Percentiles rank a stretch among this genome's conserved stretches.
These are phyloP conservation scores for Pardalotus punctatus DNA, from an alignment of 2,113 vertebrate species.

Conservation along the genomic window DNA sequence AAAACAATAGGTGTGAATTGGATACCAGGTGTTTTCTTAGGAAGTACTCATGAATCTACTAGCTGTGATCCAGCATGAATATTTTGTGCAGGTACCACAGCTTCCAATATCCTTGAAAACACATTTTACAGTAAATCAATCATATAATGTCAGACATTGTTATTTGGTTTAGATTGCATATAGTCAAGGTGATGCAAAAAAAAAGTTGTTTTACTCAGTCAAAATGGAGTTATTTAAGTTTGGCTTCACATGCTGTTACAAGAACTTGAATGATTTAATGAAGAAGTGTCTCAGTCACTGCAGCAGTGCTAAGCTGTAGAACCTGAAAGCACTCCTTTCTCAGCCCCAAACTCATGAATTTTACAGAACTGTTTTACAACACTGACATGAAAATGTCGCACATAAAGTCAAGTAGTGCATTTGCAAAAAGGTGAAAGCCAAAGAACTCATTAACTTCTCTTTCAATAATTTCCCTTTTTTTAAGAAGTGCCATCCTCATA, in stretches of 20 bases:
- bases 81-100: background rate
- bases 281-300: background rate
- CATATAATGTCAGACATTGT: background rate
- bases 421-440: slow-evolving; percentile 30
- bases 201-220: background rate
- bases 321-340: background rate
- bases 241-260: background rate
- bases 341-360: background rate
- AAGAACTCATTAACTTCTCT: slow-evolving; percentile 33
- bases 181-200: background rate
- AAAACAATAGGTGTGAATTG: background rate
- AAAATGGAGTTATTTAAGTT: background rate
- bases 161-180: background rate
- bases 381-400: background rate
- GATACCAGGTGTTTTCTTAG: background rate
- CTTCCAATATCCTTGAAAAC: background rate
- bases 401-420: background rate
- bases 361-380: slow-evolving; percentile 21
- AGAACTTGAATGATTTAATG: background rate
- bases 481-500: slow-evolving; percentile 30
- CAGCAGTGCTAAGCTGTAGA: background rate
- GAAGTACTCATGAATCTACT: background rate
- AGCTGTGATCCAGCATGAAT: background rate
- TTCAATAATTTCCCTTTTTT: slow-evolving; percentile 35
- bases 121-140: background rate